phyloP scores from a whole-genome alignment of 2,113 vertebrate genomes.

The Grammomys dolichurus region DNA sequence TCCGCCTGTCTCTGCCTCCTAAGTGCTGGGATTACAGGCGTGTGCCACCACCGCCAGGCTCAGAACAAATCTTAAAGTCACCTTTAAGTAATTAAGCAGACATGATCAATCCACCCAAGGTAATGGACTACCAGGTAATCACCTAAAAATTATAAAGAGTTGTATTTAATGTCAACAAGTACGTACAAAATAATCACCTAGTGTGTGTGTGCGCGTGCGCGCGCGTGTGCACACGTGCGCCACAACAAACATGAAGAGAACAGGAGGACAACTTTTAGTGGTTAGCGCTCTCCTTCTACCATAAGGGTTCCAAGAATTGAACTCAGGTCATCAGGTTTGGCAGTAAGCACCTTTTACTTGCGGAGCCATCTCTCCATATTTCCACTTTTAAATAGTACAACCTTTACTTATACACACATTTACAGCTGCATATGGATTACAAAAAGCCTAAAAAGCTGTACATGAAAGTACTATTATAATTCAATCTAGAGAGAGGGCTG shows the following conservation, averaged over 20 bases:
- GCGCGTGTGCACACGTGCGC: too few species aligned
- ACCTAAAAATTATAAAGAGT: neutral
- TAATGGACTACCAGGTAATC: neutral
- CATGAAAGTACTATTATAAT: neutral
- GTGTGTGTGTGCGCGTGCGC: neutral
- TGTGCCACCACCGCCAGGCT: too few species aligned
- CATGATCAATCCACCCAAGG: neutral
- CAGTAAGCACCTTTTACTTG: neutral
- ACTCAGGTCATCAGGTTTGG: neutral
- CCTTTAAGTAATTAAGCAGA: neutral
- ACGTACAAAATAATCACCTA: neutral
- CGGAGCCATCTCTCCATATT: neutral
- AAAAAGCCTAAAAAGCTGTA: conserved; percentile 43
- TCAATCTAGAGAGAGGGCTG: neutral
- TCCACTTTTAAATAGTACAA: neutral
- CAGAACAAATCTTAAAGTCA: neutral
- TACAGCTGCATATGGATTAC: neutral
- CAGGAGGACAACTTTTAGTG: neutral
- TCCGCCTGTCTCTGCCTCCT: too few species aligned
- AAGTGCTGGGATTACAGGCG: too few species aligned
- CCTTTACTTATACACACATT: neutral
- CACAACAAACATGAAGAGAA: neutral
- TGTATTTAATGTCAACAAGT: neutral
- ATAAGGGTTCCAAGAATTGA: neutral
- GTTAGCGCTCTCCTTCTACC: neutral